Base-by-base conservation (phyloP, 1,140 invertebrate genomes). In the Drosophila bifasciata region DNA sequence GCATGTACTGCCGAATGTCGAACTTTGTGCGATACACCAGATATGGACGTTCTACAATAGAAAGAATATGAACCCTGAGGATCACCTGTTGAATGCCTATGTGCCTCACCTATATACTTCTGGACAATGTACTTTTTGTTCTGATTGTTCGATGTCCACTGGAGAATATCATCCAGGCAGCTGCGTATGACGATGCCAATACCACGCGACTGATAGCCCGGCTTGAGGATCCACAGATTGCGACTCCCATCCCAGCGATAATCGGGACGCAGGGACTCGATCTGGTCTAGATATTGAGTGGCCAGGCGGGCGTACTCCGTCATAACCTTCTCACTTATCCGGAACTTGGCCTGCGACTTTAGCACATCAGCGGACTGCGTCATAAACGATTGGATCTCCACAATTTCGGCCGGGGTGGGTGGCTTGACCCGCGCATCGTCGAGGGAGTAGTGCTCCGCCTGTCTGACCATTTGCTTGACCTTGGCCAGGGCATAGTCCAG, bases 191-290 rank as follows among this genome's bases (percentile, higher is more conserved):
- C 90, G 36, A 98, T 98, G n/a, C 97, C 97, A 73, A 95, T 93
- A 0, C 98, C 97, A 77, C 97, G 93, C 19, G 96, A 97, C 60
- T 96, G 95, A 67, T 96, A 94, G 4, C 95, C 96, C 1, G 98
- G 98, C 92, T 99, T 99, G 13, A 98, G 93, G 64, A 99, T 98
- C 97, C 98, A 98, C 55, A 98, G 94, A 92, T 98, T 98, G 71
- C 94, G 94, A 46, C 93, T 93, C 3, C 97, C 97, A 92, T 97
- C 97, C 89, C 89, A 91, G 11, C 81, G 58, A 32, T 63, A 91
- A 23, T 91, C 89, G 3, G 52, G 55, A 91, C 66, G 95, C 90
- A 90, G 95, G 93, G 13, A 94, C 94, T 92, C 95, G 94, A 84
- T 93, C 92, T 67, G 92, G 92, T 76, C 93, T 89, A 68, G 96